These are phyloP conservation scores for Palythoa heliodiscus DNA, from an alignment of 92 coral and sea anemone genomes.

Conservation along the genomic window DNA sequence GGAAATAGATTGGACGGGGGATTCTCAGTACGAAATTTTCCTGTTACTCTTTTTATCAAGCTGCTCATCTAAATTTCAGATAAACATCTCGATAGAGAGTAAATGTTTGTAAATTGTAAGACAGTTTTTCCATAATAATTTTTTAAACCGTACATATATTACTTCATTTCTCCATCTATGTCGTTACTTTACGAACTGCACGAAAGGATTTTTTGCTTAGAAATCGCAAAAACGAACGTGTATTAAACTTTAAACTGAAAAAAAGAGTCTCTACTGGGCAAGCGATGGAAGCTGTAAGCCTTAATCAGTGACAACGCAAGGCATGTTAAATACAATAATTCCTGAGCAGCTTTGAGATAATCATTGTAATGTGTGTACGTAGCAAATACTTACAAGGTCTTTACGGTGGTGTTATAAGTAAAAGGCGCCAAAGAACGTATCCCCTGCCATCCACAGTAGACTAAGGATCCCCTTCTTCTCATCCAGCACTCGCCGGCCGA, in stretches of 20 bases:
- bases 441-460: slow-evolving; percentile 17
- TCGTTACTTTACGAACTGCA: background rate
- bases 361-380: background rate
- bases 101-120: slow-evolving; percentile 16
- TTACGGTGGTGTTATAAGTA: slow-evolving; percentile 11
- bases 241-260: background rate
- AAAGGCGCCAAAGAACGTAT: background rate
- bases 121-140: background rate
- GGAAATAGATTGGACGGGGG: background rate
- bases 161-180: background rate
- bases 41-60: background rate
- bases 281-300: background rate
- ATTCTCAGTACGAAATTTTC: background rate
- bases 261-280: background rate
- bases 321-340: background rate
- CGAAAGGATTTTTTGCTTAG: too few species aligned
- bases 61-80: background rate
- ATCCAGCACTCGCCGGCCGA: background rate
- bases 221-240: background rate
- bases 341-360: background rate
- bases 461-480: slow-evolving; percentile 19
- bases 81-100: slow-evolving; percentile 10
- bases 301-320: background rate
- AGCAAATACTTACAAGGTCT: slow-evolving; percentile 32
- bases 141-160: background rate